A percentile compares a stretch with the other conserved stretches of the same genome.
Conservation (phyloP, 2,797 vertebrate species). For the Aplochiton taeniatus region DNA sequence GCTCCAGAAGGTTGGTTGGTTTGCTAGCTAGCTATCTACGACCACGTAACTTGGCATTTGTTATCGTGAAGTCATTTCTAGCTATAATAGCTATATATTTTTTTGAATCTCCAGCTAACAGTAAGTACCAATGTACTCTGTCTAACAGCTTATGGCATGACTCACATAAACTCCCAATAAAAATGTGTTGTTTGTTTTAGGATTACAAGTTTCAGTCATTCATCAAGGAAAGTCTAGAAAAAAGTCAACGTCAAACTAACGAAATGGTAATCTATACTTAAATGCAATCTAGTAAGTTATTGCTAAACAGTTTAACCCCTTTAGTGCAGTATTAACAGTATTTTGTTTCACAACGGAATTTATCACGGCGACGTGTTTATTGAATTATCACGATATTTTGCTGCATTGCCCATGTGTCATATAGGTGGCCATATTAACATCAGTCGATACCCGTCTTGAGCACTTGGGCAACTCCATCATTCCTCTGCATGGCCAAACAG, state of each 20-base stretch:
- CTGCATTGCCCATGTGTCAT: neutral
- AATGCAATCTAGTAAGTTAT: neutral
- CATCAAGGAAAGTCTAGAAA: conserved; percentile 81
- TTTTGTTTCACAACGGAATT: too few relatives aligned
- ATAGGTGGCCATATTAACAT: conserved; percentile 6
- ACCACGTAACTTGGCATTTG: neutral
- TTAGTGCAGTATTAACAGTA: too few relatives aligned
- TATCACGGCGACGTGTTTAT: too few relatives aligned
- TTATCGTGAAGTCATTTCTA: neutral
- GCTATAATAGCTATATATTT: neutral
- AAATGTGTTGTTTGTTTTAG: conserved; percentile 42
- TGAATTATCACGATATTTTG: too few relatives aligned
- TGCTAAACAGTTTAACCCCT: too few relatives aligned
- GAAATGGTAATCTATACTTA: conserved; percentile 74
- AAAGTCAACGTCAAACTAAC: conserved; percentile 83
- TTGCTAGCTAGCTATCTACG: neutral
- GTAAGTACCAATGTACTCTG: too few relatives aligned
- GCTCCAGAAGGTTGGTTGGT: conserved; percentile 73
- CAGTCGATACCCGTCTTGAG: neutral
- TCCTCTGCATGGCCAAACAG: conserved; percentile 12
- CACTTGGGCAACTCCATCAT: conserved; percentile 79
- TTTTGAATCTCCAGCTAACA: too few relatives aligned
- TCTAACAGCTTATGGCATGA: too few relatives aligned
- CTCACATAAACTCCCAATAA: neutral
- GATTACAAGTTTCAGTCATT: conserved; percentile 82